phyloP scores from a whole-genome alignment of 1,140 invertebrate species.

The Drosophila pectinifera region DNA sequence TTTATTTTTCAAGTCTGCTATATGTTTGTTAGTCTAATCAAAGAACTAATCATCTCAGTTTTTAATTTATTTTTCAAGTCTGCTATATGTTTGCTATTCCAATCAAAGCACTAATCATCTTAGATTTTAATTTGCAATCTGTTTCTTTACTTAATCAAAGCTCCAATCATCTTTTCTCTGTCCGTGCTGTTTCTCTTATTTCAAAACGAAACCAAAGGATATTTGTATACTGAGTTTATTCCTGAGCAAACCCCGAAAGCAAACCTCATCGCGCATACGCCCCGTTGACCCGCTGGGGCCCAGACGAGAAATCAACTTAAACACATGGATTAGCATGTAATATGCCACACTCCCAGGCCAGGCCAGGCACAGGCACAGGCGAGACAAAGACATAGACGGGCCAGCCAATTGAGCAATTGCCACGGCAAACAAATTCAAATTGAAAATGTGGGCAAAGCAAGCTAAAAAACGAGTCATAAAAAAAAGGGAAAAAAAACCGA shows the following conservation, averaged over 20 bases:
- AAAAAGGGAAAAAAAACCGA: slow-evolving; percentile 12
- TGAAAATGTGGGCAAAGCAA: slow-evolving; percentile 78
- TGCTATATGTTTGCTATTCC: not conserved
- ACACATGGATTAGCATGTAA: slow-evolving; percentile 77
- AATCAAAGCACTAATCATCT: too few species aligned
- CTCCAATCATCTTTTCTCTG: not conserved
- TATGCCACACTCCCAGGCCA: slow-evolving; percentile 53
- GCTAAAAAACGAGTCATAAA: slow-evolving; percentile 28
- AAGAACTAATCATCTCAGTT: too few species aligned
- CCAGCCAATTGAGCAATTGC: slow-evolving; percentile 81
- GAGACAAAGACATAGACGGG: slow-evolving; percentile 46
- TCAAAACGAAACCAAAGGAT: not conserved
- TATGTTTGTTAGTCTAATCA: too few species aligned
- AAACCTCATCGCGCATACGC: slow-evolving; percentile 60
- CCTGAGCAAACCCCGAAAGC: slow-evolving; percentile 13
- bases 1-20: too few species aligned
- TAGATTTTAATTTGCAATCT: too few species aligned
- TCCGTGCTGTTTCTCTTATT: not conserved
- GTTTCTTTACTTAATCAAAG: too few species aligned
- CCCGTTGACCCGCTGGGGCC: slow-evolving; percentile 37
- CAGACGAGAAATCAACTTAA: slow-evolving; percentile 55
- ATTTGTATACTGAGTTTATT: not conserved
- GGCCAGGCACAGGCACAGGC: slow-evolving; percentile 15
- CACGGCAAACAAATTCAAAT: slow-evolving; percentile 83
- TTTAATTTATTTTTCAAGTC: too few species aligned